Evolutionary conservation across 2,888 invertebrate genomes (phyloP).

Genomic region (Tetheella fluctuosa): DNA sequence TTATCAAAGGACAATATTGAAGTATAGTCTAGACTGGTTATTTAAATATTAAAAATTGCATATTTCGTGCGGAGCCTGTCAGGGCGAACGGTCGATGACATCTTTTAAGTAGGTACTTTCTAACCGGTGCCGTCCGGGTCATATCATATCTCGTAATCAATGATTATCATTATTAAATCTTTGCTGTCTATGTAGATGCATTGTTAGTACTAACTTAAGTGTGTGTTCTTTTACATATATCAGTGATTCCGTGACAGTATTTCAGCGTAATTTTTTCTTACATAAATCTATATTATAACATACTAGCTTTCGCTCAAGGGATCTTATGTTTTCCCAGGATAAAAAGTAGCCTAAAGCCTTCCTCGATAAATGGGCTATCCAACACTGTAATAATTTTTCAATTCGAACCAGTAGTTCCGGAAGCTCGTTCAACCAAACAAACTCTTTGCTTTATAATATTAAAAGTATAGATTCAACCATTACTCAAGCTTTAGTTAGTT

Average conservation of each 20-base stretch:
- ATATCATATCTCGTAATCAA: not conserved
- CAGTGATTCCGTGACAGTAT: not conserved
- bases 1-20: conserved; percentile 3
- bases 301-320: too few species aligned
- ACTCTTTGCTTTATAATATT: too few species aligned
- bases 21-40: not conserved
- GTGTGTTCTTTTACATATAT: not conserved
- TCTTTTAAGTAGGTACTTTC: not conserved
- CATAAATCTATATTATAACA: too few species aligned
- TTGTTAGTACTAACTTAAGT: not conserved
- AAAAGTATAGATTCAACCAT: too few species aligned
- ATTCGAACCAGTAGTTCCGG: too few species aligned
- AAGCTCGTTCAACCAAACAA: too few species aligned
- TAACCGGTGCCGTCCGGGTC: not conserved
- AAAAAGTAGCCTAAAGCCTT: too few species aligned
- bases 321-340: too few species aligned
- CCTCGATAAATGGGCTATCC: too few species aligned
- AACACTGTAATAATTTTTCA: too few species aligned
- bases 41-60: conserved; percentile 3
- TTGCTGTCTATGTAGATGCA: not conserved
- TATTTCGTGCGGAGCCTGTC: not conserved
- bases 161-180: not conserved
- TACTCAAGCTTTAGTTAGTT: too few species aligned
- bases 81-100: not conserved
- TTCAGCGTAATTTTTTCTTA: not conserved